Percentiles rank a stretch among this genome's conserved stretches.
Conservation (phyloP, 2,888 invertebrate species). For the Phyto melanocephala region DNA sequence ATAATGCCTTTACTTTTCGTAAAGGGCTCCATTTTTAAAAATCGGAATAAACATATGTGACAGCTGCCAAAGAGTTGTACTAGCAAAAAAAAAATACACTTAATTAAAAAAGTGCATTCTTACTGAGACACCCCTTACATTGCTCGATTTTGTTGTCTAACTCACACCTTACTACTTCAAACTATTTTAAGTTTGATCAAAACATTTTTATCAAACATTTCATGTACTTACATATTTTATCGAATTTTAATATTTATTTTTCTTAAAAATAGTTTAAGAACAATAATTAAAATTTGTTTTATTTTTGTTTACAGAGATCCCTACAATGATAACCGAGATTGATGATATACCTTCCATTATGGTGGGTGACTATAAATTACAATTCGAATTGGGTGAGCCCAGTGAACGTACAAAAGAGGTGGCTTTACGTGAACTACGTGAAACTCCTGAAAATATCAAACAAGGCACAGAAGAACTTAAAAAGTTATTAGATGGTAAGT, state of each 20-base stretch:
- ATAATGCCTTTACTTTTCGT: no score
- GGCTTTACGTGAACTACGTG: slow-evolving; percentile 85
- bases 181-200: background rate
- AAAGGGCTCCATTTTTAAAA: no score
- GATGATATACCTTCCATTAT: slow-evolving; percentile 84
- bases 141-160: no score
- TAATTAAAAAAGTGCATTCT: no score
- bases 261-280: no score
- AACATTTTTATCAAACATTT: background rate
- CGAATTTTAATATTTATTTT: no score
- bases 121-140: no score
- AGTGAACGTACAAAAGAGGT: slow-evolving; percentile 83
- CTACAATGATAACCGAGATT: slow-evolving; percentile 87
- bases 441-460: slow-evolving; percentile 84
- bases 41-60: no score
- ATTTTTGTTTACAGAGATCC: slow-evolving; percentile 81
- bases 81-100: no score
- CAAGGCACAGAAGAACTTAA: slow-evolving; percentile 81
- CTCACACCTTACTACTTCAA: no score
- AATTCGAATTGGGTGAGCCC: slow-evolving; percentile 85
- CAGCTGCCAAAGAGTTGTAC: no score
- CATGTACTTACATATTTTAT: background rate
- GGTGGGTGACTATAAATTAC: slow-evolving; percentile 81
- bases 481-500: slow-evolving; percentile 82
- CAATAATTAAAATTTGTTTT: slow-evolving; percentile 18